Percentiles rank a stretch among this genome's conserved stretches.
Evolutionary conservation across 2,888 invertebrate species (phyloP).

Genomic region (Rhogogaster chlorosoma): DNA sequence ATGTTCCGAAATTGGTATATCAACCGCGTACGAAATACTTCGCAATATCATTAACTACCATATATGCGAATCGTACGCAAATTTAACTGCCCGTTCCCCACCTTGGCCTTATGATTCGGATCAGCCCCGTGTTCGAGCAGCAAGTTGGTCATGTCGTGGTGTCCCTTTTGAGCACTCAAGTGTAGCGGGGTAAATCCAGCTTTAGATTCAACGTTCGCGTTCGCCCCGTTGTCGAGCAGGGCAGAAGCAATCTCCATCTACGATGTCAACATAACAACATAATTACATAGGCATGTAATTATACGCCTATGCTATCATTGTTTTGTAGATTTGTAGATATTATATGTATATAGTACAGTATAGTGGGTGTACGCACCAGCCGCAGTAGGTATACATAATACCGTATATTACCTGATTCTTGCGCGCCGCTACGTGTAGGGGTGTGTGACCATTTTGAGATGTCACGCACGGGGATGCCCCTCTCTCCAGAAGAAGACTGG

Average conservation of each 20-base stretch:
- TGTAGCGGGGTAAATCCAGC: conserved; percentile 98
- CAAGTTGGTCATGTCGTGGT: conserved; percentile 95
- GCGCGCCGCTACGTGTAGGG: conserved; percentile 98
- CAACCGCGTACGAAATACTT: neutral
- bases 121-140: conserved; percentile 94
- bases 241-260: conserved; percentile 96
- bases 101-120: conserved; percentile 90
- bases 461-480: conserved; percentile 96
- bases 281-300: too few relatives aligned
- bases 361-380: neutral
- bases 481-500: conserved; percentile 92
- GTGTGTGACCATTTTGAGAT: conserved; percentile 99
- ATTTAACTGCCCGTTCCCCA: conserved; percentile 54
- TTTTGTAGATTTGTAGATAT: too few relatives aligned
- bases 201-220: conserved; percentile 95
- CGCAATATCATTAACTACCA: neutral
- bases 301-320: too few relatives aligned
- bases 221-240: conserved; percentile 94
- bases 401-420: conserved; percentile 88
- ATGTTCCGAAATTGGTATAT: neutral
- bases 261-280: conserved; percentile 55
- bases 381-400: conserved; percentile 38
- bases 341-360: neutral
- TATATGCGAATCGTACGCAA: neutral
- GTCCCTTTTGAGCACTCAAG: conserved; percentile 96